Evolutionary conservation across 2,113 vertebrate genomes (phyloP).

Genomic region (Bufo gargarizans): DNA sequence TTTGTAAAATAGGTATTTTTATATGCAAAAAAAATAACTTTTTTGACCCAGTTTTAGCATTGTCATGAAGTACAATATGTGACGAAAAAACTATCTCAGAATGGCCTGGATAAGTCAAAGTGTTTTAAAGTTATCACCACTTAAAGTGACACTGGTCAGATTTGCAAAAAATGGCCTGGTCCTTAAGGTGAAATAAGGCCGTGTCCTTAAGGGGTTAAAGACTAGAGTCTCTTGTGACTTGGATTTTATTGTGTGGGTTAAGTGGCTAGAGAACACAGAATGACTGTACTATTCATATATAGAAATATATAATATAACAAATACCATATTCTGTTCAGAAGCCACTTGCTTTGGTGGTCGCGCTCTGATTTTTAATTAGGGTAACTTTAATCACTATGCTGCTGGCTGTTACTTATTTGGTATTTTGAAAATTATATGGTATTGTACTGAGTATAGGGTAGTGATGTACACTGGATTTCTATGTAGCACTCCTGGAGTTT

Average conservation of each 20-base stretch:
- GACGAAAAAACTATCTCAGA: no score
- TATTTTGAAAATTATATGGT: conserved; percentile 19
- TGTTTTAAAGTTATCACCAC: no score
- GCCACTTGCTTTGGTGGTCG: conserved; percentile 11
- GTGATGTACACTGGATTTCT: neutral
- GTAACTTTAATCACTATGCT: neutral
- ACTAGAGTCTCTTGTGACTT: neutral
- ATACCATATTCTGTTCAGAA: neutral
- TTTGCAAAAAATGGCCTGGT: no score
- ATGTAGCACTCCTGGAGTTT: neutral
- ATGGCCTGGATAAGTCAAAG: no score
- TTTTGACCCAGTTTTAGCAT: no score
- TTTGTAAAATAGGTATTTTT: no score
- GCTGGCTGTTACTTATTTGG: conserved; percentile 22
- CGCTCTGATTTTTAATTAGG: conserved; percentile 16
- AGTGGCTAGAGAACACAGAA: neutral
- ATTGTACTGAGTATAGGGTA: neutral
- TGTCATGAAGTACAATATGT: no score
- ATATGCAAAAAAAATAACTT: no score
- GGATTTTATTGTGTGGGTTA: neutral
- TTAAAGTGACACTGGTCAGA: no score
- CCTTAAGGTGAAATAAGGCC: no score
- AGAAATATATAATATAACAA: neutral
- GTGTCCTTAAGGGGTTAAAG: no score
- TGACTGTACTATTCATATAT: neutral